Evolutionary conservation across 2,888 invertebrate genomes (phyloP).

Genomic region (Tetragnatha montana): DNA sequence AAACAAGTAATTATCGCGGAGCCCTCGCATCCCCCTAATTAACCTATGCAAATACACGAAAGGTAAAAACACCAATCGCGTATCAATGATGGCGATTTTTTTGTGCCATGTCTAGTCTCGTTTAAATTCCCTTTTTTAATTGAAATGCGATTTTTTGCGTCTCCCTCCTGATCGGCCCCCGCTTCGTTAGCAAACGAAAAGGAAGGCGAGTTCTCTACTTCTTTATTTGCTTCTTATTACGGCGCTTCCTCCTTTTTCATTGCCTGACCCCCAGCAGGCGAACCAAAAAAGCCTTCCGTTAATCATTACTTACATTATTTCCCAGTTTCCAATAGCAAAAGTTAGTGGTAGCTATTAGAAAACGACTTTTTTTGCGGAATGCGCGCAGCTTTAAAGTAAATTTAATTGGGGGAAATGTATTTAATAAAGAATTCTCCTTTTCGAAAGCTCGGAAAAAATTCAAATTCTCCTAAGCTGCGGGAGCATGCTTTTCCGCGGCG

Average conservation of each 20-base stretch:
- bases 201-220: conserved; percentile 49
- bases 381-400: conserved; percentile 69
- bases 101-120: conserved; percentile 24
- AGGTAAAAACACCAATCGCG: conserved; percentile 19
- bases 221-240: conserved; percentile 52
- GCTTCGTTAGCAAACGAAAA: conserved; percentile 66
- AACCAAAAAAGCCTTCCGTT: conserved; percentile 68
- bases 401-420: conserved; percentile 71
- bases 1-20: conserved; percentile 62
- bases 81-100: conserved; percentile 36
- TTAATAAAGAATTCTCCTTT: conserved; percentile 68
- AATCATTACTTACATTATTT: conserved; percentile 71
- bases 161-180: conserved; percentile 62
- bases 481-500: conserved; percentile 43
- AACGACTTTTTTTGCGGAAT: conserved; percentile 60
- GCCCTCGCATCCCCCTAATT: conserved; percentile 49
- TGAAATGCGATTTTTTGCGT: conserved; percentile 43
- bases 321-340: conserved; percentile 68
- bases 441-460: conserved; percentile 35
- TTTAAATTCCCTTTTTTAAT: conserved; percentile 63
- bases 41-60: conserved; percentile 42
- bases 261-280: conserved; percentile 38
- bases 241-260: conserved; percentile 38
- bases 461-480: conserved; percentile 50
- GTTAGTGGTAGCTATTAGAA: conserved; percentile 71